Conservation (phyloP, 2,113 vertebrate species). For the Ptychochromis oligacanthus region DNA sequence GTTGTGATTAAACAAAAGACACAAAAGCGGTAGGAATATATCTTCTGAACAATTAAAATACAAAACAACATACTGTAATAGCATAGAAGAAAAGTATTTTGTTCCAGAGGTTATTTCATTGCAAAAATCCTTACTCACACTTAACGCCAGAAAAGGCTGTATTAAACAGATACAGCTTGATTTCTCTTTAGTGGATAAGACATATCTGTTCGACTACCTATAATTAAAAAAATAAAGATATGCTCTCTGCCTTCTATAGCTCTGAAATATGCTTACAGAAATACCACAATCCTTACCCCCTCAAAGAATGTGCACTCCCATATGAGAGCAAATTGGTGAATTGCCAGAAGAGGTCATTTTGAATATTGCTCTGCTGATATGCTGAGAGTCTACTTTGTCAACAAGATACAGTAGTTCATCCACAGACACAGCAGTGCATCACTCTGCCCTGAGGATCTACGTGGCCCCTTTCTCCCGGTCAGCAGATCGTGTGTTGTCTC, state of each 20-base stretch:
- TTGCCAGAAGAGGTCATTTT: constrained; percentile 29
- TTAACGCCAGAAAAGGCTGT: constrained; percentile 24
- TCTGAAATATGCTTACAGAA: not conserved
- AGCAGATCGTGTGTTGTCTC: constrained; percentile 57
- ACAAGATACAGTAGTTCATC: constrained; percentile 38
- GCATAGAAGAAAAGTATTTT: not conserved
- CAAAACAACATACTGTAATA: not conserved
- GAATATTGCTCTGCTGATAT: constrained; percentile 37
- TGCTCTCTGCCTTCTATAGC: not conserved
- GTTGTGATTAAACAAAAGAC: not conserved
- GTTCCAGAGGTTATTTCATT: not conserved
- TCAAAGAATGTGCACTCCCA: not conserved
- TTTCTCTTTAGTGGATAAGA: not conserved
- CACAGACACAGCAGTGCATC: constrained; percentile 30
- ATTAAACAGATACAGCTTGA: constrained; percentile 12
- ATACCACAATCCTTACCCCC: not conserved
- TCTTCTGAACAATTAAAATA: not conserved
- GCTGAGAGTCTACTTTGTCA: constrained; percentile 58
- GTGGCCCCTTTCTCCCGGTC: constrained; percentile 63
- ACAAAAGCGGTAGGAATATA: not conserved
- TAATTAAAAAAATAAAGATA: constrained; percentile 23
- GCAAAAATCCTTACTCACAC: constrained; percentile 9
- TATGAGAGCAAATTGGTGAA: constrained; percentile 7
- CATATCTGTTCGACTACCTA: constrained; percentile 13
- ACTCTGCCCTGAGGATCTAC: constrained; percentile 49